Conservation (phyloP, 1,140 invertebrate species). For the Bradysia coprophila region DNA sequence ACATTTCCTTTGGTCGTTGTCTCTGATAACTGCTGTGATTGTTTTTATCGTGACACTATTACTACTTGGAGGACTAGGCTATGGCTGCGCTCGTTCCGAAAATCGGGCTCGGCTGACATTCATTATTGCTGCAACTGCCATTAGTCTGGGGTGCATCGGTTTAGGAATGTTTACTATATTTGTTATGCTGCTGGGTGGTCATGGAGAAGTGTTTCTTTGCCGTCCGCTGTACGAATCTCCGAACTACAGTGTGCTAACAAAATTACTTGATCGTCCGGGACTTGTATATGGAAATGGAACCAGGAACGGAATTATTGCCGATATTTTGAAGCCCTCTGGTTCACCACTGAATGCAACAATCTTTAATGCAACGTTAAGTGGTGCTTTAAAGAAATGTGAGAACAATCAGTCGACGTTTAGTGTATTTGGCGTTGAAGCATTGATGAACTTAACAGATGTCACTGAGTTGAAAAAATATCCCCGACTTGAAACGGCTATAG, state of each 20-base stretch:
- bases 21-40: not conserved
- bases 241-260: constrained; percentile 32
- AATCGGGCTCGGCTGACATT: constrained; percentile 31
- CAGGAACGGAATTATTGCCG: constrained; percentile 34
- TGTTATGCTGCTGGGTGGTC: constrained; percentile 24
- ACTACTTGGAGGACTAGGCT: constrained; percentile 4
- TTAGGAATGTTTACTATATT: constrained; percentile 20
- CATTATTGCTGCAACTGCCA: constrained; percentile 24
- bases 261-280: constrained; percentile 37
- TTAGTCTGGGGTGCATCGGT: constrained; percentile 19
- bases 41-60: not conserved
- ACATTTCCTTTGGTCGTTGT: not conserved
- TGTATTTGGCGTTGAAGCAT: constrained; percentile 45
- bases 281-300: constrained; percentile 25
- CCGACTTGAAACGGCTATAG: constrained; percentile 20
- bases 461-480: constrained; percentile 25
- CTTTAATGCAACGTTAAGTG: constrained; percentile 17
- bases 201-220: constrained; percentile 36
- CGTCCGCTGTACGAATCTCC: constrained; percentile 37
- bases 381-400: constrained; percentile 31
- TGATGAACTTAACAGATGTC: constrained; percentile 38
- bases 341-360: constrained; percentile 13
- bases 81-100: constrained; percentile 31
- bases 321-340: constrained; percentile 24
- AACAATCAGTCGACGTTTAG: constrained; percentile 45